Conservation (phyloP, 2,113 vertebrate species). For the Tragelaphus imberbis region DNA sequence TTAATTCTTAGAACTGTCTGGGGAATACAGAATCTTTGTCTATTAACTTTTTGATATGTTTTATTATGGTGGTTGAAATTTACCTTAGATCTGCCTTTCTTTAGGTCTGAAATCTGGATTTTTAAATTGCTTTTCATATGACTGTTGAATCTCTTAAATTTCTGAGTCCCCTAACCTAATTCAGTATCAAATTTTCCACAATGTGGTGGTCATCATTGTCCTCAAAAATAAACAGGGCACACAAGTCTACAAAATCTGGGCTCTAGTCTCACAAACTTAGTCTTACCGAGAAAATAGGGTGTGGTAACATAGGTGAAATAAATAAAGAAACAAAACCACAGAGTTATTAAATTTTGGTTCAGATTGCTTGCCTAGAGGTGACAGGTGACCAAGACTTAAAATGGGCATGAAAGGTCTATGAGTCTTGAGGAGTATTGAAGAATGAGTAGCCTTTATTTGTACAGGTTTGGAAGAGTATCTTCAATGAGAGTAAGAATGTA, state of each 20-base stretch:
- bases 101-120: constrained; percentile 5
- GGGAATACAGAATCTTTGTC: neutral
- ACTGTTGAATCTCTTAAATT: neutral
- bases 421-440: neutral
- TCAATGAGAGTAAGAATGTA: neutral
- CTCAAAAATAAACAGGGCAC: neutral
- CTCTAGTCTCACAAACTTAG: neutral
- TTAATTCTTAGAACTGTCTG: neutral
- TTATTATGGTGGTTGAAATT: neutral
- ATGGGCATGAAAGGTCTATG: neutral
- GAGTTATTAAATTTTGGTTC: neutral
- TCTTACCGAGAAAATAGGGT: neutral
- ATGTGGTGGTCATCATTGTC: neutral
- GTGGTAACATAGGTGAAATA: neutral
- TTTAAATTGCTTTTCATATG: neutral
- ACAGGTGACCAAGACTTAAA: neutral
- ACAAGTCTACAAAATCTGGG: neutral
- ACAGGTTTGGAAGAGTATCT: neutral
- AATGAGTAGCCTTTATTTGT: neutral
- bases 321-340: neutral
- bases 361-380: neutral
- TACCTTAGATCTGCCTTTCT: neutral
- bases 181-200: neutral
- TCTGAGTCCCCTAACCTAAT: neutral
- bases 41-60: neutral